Evolutionary conservation across 2,797 vertebrate species (phyloP), one percentile per base, ranked within the genome.

Genomic region (Xenentodon cancila): DNA sequence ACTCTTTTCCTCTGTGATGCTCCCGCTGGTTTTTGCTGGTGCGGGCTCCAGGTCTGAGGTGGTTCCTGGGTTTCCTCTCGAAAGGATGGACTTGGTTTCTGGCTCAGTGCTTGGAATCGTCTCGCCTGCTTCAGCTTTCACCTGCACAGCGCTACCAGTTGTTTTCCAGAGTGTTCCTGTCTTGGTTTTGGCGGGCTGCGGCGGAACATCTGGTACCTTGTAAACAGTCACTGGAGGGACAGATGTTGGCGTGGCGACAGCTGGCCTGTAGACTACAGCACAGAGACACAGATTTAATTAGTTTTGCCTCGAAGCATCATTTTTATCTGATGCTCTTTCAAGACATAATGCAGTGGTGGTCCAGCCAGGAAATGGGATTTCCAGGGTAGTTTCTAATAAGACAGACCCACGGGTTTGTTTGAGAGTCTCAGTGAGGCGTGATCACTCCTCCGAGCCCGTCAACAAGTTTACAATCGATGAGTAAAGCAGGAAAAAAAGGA

Each of bases 171-270:
- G 37, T 58, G 56, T 0, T 20, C 65, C 69, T 18, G 71, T 76
- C 57, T 77, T 78, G 34, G 17, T 25, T 77, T 67, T 62, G 44
- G 77, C 65, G 9, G 59, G 65, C 16, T 72, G 77, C 56, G 32
- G 64, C 21, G 48, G 56, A 70, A 85, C 80, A 79, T 80, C 80
- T 79, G 85, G 76, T 8, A 19, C 32, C 64, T 70, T 56, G 68
- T 76, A 34, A 60, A 57, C 34, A 1, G 76, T 75, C 0, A 34
- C 62, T 58, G 0, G 74, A 51, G 82, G 69, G 73, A 49, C 83
- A 78, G 85, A 81, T 80, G 82, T 83, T 34, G 77, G 22, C 21
- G 59, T 8, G 66, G 58, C 7, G 64, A 55, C 20, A 44, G 45
- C 56, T 2, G 54, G 64, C 25, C 45, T 51, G 51, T 59, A 9